These are phyloP conservation scores for Drosophila sp. DNA, from an alignment of 1,140 invertebrate genomes.

Conservation along the genomic window DNA sequence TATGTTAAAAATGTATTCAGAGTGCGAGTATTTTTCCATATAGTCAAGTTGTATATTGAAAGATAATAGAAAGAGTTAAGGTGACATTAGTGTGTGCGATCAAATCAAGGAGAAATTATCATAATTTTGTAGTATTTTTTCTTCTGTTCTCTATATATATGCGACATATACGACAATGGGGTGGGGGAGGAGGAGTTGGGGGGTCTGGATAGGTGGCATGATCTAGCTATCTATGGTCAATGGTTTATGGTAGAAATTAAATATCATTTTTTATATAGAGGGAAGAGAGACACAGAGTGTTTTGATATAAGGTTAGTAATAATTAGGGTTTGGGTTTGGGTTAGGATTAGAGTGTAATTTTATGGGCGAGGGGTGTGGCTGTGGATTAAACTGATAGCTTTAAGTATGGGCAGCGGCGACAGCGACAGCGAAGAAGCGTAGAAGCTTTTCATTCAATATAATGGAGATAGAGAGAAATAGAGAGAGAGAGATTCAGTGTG, in stretches of 20 bases:
- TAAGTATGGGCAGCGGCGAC: neutral
- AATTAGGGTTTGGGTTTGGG: too few relatives aligned
- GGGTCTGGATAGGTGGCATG: neutral
- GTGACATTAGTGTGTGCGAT: conserved; percentile 72
- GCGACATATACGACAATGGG: neutral
- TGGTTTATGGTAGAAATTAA: conserved; percentile 1
- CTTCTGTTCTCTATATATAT: neutral
- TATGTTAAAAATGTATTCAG: conserved; percentile 59
- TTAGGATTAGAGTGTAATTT: neutral
- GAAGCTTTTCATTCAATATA: conserved; percentile 21
- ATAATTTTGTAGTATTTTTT: neutral
- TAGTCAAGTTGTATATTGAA: conserved; percentile 66
- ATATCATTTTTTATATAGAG: too few relatives aligned
- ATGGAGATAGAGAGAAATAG: neutral
- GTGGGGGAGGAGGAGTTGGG: neutral
- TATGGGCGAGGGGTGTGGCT: neutral
- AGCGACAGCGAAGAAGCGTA: conserved; percentile 48
- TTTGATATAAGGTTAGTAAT: too few relatives aligned
- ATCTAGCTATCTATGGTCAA: conserved; percentile 16
- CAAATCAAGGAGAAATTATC: conserved; percentile 33
- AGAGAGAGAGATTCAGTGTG: too few relatives aligned
- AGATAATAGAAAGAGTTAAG: conserved; percentile 76
- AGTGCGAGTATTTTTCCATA: conserved; percentile 58
- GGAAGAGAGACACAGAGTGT: too few relatives aligned
- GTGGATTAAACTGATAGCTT: neutral